Evolutionary conservation across 2,797 vertebrate species (phyloP), one percentile per base, ranked within the genome.

Genomic region (Mastacembelus armatus): DNA sequence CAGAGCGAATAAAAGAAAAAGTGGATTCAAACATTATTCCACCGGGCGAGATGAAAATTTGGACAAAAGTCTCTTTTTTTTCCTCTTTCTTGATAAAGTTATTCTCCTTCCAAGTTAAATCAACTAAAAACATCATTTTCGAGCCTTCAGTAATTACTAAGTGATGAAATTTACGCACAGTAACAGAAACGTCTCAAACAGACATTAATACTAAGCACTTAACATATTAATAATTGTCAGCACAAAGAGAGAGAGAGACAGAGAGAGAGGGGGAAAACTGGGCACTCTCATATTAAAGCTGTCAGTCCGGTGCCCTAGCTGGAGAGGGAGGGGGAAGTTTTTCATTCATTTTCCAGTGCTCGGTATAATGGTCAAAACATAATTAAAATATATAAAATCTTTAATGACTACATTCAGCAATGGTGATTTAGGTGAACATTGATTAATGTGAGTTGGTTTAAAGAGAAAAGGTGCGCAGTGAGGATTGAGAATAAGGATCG

Each of bases 371-470:
- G 77, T 89, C 64, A 86, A 87, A 89, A 88, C 69, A 86, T 85
- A 93, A 90, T 90, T 88, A 89, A 92, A 89, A 80, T 71, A 66
- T 78, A 87, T 77, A 78, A 83, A 85, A 71, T 57, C 49, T 82
- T 89, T 85, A 90, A 92, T 90, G 79, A 77, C 61, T 62, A 66
- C 63, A 85, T 87, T 87, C 83, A 77, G 72, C 79, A 74, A 60
- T 70, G 67, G 66, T 88, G 76, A 87, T 91, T 86, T 77, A 71
- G 66, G 69, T 72, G 56, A 83, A 72, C 63, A 72, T 57, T 92
- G 89, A 92, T 93, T 81, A 88, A 94, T 92, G 89, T 77, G 80
- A 58, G 64, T 86, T 84, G 54, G 76, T 87, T 86, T 83, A 43
- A 85, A 68, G 44, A 84, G 63, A 74, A 86, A 82, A 84, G 62